Conservation (phyloP, 2,888 invertebrate genomes). For the Orthosia incerta region DNA sequence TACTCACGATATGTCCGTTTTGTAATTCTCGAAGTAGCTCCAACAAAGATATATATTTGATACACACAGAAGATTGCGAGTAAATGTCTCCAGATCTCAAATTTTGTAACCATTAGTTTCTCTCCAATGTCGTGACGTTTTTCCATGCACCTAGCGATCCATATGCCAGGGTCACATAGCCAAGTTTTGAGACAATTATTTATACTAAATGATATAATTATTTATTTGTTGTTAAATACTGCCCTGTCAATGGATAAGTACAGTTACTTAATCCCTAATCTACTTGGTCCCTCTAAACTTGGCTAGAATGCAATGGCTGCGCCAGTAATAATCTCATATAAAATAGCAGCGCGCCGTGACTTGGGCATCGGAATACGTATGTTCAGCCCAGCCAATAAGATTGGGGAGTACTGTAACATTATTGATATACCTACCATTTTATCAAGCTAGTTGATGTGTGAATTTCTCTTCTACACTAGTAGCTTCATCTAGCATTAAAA, state of each 20-base stretch:
- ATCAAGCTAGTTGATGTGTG: slow-evolving; percentile 38
- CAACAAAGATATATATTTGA: slow-evolving; percentile 55
- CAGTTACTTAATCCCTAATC: background rate
- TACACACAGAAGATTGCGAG: slow-evolving; percentile 48
- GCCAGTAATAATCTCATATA: no score
- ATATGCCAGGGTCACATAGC: background rate
- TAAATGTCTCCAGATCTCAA: slow-evolving; percentile 60
- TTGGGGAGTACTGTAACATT: no score
- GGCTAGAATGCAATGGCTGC: no score
- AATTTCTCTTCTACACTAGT: slow-evolving; percentile 37
- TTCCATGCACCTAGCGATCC: background rate
- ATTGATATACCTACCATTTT: slow-evolving; percentile 7
- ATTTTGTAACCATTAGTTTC: slow-evolving; percentile 56
- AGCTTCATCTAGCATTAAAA: slow-evolving; percentile 48
- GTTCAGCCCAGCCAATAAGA: no score
- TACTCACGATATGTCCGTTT: slow-evolving; percentile 29
- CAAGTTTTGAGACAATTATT: slow-evolving; percentile 13
- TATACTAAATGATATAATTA: background rate
- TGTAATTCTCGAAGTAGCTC: slow-evolving; percentile 30
- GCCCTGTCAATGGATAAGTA: slow-evolving; percentile 5
- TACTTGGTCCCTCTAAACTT: no score
- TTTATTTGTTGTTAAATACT: background rate
- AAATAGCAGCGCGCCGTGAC: no score
- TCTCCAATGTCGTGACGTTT: slow-evolving; percentile 32
- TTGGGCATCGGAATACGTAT: no score